A percentile compares a stretch with the other conserved stretches of the same genome.
Conservation (phyloP, 2,113 vertebrate genomes). For the Anarrhichthys ocellatus region DNA sequence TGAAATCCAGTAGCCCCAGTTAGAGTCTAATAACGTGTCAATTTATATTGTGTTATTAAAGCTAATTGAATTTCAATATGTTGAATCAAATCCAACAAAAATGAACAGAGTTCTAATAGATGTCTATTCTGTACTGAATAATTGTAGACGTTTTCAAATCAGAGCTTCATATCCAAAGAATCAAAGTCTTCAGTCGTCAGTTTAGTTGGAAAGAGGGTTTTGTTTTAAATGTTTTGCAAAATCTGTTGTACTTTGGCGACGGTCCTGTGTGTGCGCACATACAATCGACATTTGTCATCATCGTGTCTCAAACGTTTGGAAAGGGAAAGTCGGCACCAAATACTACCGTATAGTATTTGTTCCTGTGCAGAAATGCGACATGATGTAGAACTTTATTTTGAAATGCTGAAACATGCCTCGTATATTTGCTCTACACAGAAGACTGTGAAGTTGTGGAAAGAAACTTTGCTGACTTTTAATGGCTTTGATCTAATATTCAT, state of each 20-base stretch:
- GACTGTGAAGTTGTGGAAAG: background rate
- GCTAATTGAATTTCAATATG: background rate
- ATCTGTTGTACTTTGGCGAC: background rate
- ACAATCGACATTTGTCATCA: background rate
- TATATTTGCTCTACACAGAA: background rate
- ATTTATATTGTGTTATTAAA: background rate
- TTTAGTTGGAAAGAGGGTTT: background rate
- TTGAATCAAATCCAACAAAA: background rate
- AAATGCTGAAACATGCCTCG: background rate
- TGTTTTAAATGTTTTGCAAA: background rate
- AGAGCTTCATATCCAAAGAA: background rate
- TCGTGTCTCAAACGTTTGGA: background rate
- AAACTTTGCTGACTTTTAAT: conserved; percentile 6
- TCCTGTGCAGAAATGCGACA: background rate
- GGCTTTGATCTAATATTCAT: conserved; percentile 29
- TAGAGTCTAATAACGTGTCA: background rate
- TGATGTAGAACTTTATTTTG: background rate
- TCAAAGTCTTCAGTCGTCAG: background rate
- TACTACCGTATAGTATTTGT: background rate
- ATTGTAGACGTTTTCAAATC: background rate
- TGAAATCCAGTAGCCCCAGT: background rate
- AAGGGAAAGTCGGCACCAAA: background rate
- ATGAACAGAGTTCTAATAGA: background rate
- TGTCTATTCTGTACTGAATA: background rate
- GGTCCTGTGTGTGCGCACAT: background rate